Conservation (phyloP, 2,888 invertebrate genomes). For the Eurytoma californica region DNA sequence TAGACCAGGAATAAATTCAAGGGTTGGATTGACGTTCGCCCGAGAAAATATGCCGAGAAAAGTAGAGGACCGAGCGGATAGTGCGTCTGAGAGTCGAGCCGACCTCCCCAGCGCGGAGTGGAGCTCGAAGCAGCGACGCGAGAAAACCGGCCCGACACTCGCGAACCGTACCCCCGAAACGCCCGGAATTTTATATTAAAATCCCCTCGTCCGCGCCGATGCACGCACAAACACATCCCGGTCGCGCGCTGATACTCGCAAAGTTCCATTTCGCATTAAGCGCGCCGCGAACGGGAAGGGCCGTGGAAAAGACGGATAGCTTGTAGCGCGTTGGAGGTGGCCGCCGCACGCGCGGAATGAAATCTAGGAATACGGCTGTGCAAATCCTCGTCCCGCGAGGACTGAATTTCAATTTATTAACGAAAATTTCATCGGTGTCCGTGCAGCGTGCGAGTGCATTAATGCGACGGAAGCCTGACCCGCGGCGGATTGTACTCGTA, state of each 20-base stretch:
- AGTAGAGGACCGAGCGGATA: background rate
- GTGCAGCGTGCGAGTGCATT: background rate
- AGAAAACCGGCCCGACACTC: background rate
- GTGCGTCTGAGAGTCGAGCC: conserved; percentile 28
- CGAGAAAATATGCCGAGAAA: conserved; percentile 36
- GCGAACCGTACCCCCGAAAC: conserved; percentile 60
- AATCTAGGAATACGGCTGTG: conserved; percentile 17
- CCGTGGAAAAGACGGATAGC: background rate
- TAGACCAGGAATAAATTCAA: conserved; percentile 10
- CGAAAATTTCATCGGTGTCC: conserved; percentile 25
- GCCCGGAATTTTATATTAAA: conserved; percentile 70
- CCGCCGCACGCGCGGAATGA: background rate
- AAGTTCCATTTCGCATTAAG: conserved; percentile 42
- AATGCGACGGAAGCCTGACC: background rate
- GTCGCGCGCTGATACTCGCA: conserved; percentile 16
- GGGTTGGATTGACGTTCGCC: conserved; percentile 30
- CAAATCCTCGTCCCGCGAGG: background rate
- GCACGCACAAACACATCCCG: background rate
- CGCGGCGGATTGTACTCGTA: background rate
- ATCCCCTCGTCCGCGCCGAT: conserved; percentile 59
- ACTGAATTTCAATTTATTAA: conserved; percentile 37
- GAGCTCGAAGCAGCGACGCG: background rate
- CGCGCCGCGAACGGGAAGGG: background rate
- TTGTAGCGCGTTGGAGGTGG: background rate
- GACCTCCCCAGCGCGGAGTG: conserved; percentile 27